A percentile compares a stretch with the other conserved stretches of the same genome.
These are phyloP conservation scores for Glyphotaelius pellucidus DNA, from an alignment of 2,888 invertebrate genomes.

Conservation along the genomic window DNA sequence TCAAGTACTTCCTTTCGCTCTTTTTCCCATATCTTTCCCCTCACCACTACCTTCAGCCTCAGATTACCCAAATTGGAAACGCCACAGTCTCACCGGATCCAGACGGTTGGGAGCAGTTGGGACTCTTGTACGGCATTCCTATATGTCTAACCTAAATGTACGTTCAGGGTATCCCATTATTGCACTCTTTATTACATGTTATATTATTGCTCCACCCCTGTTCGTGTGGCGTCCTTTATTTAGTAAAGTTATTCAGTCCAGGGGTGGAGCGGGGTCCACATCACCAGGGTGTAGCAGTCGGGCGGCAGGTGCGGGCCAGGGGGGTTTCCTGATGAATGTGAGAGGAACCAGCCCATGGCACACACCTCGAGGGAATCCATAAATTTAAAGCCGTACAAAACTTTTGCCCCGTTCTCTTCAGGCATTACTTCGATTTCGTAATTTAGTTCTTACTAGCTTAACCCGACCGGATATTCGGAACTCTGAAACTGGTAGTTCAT, in stretches of 20 bases:
- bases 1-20: too few species aligned
- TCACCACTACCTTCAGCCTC: too few species aligned
- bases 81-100: too few species aligned
- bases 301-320: conserved; percentile 23
- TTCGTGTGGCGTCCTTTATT: conserved; percentile 45
- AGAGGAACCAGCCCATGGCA: conserved; percentile 52
- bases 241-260: conserved; percentile 52
- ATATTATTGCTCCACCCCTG: background rate
- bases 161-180: too few species aligned
- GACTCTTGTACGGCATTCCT: too few species aligned
- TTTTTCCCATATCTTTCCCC: too few species aligned
- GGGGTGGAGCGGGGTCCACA: conserved; percentile 14
- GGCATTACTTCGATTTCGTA: conserved; percentile 49
- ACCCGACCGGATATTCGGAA: background rate
- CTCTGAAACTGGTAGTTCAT: background rate
- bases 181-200: too few species aligned
- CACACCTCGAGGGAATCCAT: conserved; percentile 54
- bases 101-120: too few species aligned
- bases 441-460: conserved; percentile 39
- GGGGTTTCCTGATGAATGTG: conserved; percentile 58
- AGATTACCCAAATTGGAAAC: too few species aligned
- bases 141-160: too few species aligned
- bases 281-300: conserved; percentile 1
- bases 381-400: conserved; percentile 57
- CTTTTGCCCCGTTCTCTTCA: conserved; percentile 36